Percentiles rank a stretch among this genome's conserved stretches.
These are phyloP conservation scores for Sphyrna mokarran DNA, from an alignment of 2,113 vertebrate species.

Conservation along the genomic window DNA sequence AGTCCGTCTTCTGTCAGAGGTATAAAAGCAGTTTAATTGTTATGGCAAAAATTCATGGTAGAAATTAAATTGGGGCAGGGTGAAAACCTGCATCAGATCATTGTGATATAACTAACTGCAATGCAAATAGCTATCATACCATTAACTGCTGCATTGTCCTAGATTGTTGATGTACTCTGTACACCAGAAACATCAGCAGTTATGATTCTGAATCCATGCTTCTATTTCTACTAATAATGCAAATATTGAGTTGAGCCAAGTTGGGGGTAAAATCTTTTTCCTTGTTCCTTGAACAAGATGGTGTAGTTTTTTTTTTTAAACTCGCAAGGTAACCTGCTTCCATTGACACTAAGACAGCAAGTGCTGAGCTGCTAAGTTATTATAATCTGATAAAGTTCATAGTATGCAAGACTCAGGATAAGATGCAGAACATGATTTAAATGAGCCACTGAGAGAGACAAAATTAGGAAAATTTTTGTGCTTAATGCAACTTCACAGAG, in stretches of 20 bases:
- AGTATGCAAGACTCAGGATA: background rate
- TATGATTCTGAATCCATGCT: background rate
- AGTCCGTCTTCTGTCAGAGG: background rate
- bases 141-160: background rate
- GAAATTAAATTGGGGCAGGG: background rate
- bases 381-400: background rate
- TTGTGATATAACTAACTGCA: background rate
- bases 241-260: background rate
- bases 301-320: background rate
- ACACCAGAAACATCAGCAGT: background rate
- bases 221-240: background rate
- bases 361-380: background rate
- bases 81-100: background rate
- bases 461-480: background rate
- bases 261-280: background rate
- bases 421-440: background rate
- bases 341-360: background rate
- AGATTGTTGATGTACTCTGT: background rate
- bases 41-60: background rate
- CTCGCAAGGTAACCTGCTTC: background rate
- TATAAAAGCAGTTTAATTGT: background rate
- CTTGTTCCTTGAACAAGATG: background rate
- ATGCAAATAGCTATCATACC: background rate
- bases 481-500: background rate
- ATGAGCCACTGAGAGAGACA: background rate